Base-by-base conservation (phyloP, 1,140 invertebrate species). In the Calliphora vicina region DNA sequence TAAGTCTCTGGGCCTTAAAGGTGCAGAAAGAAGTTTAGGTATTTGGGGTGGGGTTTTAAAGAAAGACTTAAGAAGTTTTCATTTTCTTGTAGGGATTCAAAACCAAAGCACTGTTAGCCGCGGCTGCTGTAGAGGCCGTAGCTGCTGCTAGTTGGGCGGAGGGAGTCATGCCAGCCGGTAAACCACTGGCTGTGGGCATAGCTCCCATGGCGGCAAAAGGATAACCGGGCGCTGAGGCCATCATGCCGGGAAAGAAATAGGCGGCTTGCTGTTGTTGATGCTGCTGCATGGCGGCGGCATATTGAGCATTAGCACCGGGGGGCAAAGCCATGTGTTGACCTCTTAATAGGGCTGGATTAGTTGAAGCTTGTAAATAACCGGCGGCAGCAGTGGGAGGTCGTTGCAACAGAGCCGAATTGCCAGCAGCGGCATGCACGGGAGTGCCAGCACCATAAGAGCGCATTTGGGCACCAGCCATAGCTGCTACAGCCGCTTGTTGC, bases 31-130 rank as follows among this genome's bases (percentile, higher is more conserved):
- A n/a, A n/a, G 6, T 12, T 67, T 2, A 67, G 6, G n/a, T n/a
- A n/a, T n/a, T n/a, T n/a, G n/a, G 61, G 8, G 61, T 67, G 20
- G 17, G n/a, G 20, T 29, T 6, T 23, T 35, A 26, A 43, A 50
- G 15, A 12, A 72, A 43, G 27, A 9, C 91, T 94, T 96, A 96
- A 87, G 95, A 96, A 84, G 96, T 96, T 92, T 96, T 96, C 93
- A 96, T 95, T 91, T 96, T 96, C 91, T 96, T 96, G 90, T 95
- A 96, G 27, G 95, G 95, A 87, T 96, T 96, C 88, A 95, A 91
- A 20, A 94, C 93, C 78, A 95, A 94, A 29, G 93, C 91, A 78
- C 92, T 91, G n/a, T 92, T 91, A 1, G 92, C 91, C 9, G 3
- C n/a, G 0, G 91, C 87, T 4, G 91, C 87, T 76, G 90, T 91